Evolutionary conservation across 1,140 invertebrate species (phyloP).

Genomic region (Leptestheria dahalacensis): DNA sequence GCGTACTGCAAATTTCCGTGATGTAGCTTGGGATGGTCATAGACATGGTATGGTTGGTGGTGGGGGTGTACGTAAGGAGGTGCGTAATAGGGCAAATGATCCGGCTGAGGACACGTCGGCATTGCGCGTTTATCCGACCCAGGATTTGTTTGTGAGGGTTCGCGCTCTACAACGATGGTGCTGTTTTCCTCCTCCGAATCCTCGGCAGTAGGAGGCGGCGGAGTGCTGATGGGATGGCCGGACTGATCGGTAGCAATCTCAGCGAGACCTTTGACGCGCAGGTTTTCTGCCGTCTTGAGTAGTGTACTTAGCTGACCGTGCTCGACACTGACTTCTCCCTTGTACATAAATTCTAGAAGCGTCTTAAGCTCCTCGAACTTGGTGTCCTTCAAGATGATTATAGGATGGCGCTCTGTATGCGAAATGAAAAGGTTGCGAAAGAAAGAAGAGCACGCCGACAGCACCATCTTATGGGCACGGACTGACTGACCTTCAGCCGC

Average conservation of each 20-base stretch:
- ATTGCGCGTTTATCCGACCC: background rate
- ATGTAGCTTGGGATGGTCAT: background rate
- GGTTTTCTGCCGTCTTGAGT: constrained; percentile 80
- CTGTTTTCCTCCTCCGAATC: background rate
- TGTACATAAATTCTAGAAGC: constrained; percentile 91
- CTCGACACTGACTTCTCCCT: constrained; percentile 85
- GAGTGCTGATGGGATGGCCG: background rate
- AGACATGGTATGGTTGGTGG: background rate
- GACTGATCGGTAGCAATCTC: constrained; percentile 42
- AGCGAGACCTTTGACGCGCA: constrained; percentile 78
- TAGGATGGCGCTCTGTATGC: constrained; percentile 67
- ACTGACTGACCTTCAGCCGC: constrained; percentile 85
- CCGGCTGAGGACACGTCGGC: background rate
- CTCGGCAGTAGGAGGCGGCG: background rate
- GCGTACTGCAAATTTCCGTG: background rate
- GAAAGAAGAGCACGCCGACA: constrained; percentile 86
- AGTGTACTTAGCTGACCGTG: constrained; percentile 78
- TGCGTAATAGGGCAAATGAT: background rate
- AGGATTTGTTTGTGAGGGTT: background rate
- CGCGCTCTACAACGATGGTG: background rate
- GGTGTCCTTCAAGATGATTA: constrained; percentile 86
- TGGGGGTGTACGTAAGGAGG: background rate
- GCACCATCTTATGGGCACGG: constrained; percentile 85
- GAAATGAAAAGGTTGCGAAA: constrained; percentile 65
- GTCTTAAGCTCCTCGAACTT: constrained; percentile 73